Conservation (phyloP, 2,888 invertebrate genomes). For the Mystacides longicornis region DNA sequence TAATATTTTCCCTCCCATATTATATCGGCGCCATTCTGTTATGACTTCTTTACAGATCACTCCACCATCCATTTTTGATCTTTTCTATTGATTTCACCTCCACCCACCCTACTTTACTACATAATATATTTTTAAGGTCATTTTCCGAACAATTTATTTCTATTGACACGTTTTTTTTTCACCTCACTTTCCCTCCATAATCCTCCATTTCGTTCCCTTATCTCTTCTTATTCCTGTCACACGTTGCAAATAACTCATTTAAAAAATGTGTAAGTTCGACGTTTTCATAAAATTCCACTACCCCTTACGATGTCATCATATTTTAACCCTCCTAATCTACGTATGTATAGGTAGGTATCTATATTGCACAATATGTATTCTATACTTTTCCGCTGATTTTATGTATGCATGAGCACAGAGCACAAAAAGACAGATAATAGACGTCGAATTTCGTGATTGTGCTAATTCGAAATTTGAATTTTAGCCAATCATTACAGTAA, state of each 20-base stretch:
- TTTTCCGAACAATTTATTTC: conserved; percentile 1
- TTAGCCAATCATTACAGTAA: too few species aligned
- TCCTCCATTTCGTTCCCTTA: not conserved
- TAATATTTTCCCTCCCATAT: too few species aligned
- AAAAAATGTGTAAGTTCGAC: too few species aligned
- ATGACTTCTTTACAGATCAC: not conserved
- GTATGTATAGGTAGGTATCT: too few species aligned
- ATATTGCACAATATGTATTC: not conserved
- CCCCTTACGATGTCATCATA: too few species aligned
- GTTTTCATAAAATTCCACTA: too few species aligned
- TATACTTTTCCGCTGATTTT: not conserved
- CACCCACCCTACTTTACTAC: not conserved
- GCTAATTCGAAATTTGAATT: too few species aligned
- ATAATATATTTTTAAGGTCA: conserved; percentile 1
- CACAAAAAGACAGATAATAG: too few species aligned
- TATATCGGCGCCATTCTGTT: not conserved
- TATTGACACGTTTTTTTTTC: not conserved
- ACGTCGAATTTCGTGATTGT: too few species aligned
- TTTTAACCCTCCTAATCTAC: too few species aligned
- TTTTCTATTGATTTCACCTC: not conserved
- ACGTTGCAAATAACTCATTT: not conserved
- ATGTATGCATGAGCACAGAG: not conserved
- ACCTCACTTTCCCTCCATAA: not conserved
- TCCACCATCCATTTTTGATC: not conserved
- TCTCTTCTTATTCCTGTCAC: not conserved